phyloP scores from a whole-genome alignment of 2,888 invertebrate species.

The Mythimna vitellina region DNA sequence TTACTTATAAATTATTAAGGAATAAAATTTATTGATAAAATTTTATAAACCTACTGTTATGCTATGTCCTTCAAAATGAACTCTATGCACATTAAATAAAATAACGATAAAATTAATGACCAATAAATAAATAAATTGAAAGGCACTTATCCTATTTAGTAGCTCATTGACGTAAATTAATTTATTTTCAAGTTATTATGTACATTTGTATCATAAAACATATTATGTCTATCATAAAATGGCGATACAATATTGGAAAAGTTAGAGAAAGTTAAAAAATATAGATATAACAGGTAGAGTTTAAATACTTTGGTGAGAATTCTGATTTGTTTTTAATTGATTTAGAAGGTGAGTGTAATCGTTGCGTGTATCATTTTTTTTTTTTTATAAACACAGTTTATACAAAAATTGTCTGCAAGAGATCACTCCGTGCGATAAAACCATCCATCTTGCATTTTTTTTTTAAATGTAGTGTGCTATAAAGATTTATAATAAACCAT shows the following conservation, averaged over 20 bases:
- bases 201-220: not conserved
- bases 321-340: not conserved
- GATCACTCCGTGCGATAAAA: not conserved
- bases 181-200: constrained; percentile 3
- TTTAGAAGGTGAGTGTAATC: not conserved
- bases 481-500: too few relatives aligned
- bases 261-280: not conserved
- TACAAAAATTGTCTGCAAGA: not conserved
- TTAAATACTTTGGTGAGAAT: not conserved
- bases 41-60: not conserved
- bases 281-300: not conserved
- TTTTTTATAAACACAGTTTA: not conserved
- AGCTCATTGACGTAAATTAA: constrained; percentile 32
- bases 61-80: constrained; percentile 10
- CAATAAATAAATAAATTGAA: constrained; percentile 17
- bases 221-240: not conserved
- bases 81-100: constrained; percentile 4
- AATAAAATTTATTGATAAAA: not conserved
- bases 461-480: too few relatives aligned
- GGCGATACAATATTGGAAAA: not conserved
- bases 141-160: constrained; percentile 18
- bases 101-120: constrained; percentile 7
- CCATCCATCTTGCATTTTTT: too few relatives aligned
- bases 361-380: not conserved
- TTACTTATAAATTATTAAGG: not conserved